Conservation (phyloP, 2,113 vertebrate genomes). For the Donacobius atricapilla region DNA sequence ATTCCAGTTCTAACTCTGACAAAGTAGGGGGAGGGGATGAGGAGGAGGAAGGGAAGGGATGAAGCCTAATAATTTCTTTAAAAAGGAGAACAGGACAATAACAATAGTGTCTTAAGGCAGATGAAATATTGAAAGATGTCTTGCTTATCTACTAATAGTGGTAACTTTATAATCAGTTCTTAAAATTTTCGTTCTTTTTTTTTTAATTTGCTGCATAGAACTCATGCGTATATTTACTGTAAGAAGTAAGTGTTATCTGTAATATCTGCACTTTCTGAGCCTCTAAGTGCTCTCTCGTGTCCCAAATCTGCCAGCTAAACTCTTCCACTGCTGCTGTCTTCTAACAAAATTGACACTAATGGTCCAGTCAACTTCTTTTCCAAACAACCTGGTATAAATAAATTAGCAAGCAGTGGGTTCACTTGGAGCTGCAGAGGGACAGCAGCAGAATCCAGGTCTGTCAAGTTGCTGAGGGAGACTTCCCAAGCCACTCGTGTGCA, state of each 20-base stretch:
- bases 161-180: not conserved
- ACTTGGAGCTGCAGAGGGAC: not conserved
- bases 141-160: not conserved
- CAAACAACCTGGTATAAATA: slow-evolving; percentile 25
- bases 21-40: accelerated
- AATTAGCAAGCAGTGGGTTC: not conserved
- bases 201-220: not conserved
- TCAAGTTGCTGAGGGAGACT: accelerated
- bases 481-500: not conserved
- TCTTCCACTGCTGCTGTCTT: not conserved
- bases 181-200: not conserved
- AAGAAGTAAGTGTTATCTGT: not conserved
- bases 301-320: slow-evolving; percentile 38
- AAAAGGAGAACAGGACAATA: not conserved
- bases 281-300: not conserved
- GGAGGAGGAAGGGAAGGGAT: not conserved
- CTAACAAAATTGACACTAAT: slow-evolving; percentile 14
- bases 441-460: not conserved
- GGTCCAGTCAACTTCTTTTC: not conserved
- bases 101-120: not conserved
- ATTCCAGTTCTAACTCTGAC: not conserved
- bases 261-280: not conserved
- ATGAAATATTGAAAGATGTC: not conserved
- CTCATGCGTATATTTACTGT: not conserved
- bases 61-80: not conserved